Base-by-base conservation (phyloP, 2,113 vertebrate genomes). In the Hemiprocne comata region DNA sequence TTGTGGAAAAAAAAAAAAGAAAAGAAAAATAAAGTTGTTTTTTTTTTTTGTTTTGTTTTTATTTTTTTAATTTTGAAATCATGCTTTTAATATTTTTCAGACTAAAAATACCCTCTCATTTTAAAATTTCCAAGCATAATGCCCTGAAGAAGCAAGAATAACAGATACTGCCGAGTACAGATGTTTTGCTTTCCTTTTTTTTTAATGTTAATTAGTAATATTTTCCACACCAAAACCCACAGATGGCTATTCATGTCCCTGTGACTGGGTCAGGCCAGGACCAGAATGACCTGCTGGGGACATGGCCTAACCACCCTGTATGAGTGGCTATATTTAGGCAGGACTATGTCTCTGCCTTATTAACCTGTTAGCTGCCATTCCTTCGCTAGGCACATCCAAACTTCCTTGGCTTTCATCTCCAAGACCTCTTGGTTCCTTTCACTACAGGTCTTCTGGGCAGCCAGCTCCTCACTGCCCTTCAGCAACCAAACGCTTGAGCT, bases 101-200 rank as follows among this genome's bases (percentile, higher is more conserved):
- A 95, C 93, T 97, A 97, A 96, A 95, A 96, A 96, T 97, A 96
- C 74, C 13, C 31, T 87, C 61, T 84, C 42, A 0, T 84, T 93
- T 93, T 95, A 94, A 93, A 96, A 80, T 97, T 97, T 97, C 96
- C 96, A 65, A 97, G 91, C 91, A 95, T 38, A 62, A 94, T 96
- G 96, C 85, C 94, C 95, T 96, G 92, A 94, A 96, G 95, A 96
- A 90, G 93, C 85, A 96, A 94, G 91, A 95, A 94, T 61, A 90
- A 71, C 95, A 97, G 95, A 97, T 97, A 94, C 88, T 93, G 64
- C 67, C 3, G 87, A 95, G 83, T 93, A 94, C 89, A 94, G 93
- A 95, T 95, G 91, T 95, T 95, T 95, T 90, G 77, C 91, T 96
- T 94, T 95, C 48, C 64, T 83, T 64, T 95, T 93, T 91, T 73